Conservation (phyloP, 2,113 vertebrate genomes). For the Perca schrenkii region DNA sequence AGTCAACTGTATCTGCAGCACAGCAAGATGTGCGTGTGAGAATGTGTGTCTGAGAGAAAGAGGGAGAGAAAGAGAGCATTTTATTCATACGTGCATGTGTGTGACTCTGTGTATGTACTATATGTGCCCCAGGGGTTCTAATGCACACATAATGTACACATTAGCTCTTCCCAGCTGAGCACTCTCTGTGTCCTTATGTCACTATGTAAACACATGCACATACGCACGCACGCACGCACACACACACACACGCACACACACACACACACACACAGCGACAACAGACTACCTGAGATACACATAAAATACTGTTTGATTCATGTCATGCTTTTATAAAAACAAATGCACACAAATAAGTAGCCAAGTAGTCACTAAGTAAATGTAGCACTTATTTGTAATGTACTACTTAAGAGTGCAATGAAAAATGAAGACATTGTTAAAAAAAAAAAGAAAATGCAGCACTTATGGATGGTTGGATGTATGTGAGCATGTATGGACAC, state of each 20-base stretch:
- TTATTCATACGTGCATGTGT: constrained; percentile 10
- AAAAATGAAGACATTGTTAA: too few relatives aligned
- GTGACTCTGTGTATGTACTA: constrained; percentile 39
- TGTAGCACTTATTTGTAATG: constrained; percentile 6
- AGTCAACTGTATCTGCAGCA: constrained; percentile 38
- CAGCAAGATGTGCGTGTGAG: constrained; percentile 15
- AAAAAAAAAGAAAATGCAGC: background rate
- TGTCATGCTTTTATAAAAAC: constrained; percentile 17
- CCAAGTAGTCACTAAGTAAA: constrained; percentile 28
- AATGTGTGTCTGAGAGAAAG: background rate
- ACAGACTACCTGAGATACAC: constrained; percentile 19
- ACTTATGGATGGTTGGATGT: constrained; percentile 28
- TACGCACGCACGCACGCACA: constrained; percentile 4
- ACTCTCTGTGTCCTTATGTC: constrained; percentile 55
- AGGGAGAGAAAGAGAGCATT: background rate
- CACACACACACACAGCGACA: background rate
- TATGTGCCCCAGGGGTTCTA: constrained; percentile 66
- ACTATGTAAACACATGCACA: constrained; percentile 48
- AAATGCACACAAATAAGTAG: constrained; percentile 33
- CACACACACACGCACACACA: constrained; percentile 2
- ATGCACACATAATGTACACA: constrained; percentile 53
- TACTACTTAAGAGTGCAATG: too few relatives aligned
- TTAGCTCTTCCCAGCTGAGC: constrained; percentile 70
- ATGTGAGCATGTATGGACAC: background rate
- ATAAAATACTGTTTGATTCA: constrained; percentile 34